Base-by-base conservation (phyloP, 37 sponge, comb jelly and placozoan species). In the Tethya wilhelma region DNA sequence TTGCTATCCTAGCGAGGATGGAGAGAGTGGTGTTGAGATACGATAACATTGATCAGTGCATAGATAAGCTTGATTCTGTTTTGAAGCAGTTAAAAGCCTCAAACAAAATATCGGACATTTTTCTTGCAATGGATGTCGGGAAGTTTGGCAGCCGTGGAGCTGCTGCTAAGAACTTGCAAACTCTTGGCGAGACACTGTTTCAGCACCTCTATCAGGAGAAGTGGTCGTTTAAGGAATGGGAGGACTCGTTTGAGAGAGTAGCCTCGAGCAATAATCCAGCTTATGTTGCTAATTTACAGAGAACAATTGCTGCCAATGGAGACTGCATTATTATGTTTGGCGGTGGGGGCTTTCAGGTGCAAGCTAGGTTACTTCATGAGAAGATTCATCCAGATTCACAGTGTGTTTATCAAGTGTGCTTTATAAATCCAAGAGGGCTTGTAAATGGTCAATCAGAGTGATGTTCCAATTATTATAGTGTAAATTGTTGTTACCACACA, bases 61-160 rank as follows among this genome's bases (percentile, higher is more conserved):
- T 28, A 4, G n/a, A 60, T 6, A 33, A 33, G 23, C 42, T 81
- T 8, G 6, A 58, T 4, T 1, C 28, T 1, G 4, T 62, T 20
- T 49, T 81, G 30, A 25, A 60, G 37, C 8, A 12, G 2, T 17
- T 71, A 36, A 1, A 5, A 25, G 0, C 28, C 5, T 34, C 39
- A 32, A 45, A 60, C 36, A 33, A 45, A 2, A 26, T 71, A 0
- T 5, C 26, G 7, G 34, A 71, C 1, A 23, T 32, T 25, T 71
- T 81, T 34, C 31, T 81, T 6, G 82, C 73, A 2, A 71, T 81
- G 72, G 82, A 81, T 81, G 73, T 81, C 1, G 82, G 82, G 0
- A 59, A 29, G 46, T 81, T 81, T 63, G 82, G 82, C 0, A 81
- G 82, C 44, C 33, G 46, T 44, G 82, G 82, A 1, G 25, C 82